phyloP scores from a whole-genome alignment of 2,888 invertebrate species.

The Bruchidius siliquastri region DNA sequence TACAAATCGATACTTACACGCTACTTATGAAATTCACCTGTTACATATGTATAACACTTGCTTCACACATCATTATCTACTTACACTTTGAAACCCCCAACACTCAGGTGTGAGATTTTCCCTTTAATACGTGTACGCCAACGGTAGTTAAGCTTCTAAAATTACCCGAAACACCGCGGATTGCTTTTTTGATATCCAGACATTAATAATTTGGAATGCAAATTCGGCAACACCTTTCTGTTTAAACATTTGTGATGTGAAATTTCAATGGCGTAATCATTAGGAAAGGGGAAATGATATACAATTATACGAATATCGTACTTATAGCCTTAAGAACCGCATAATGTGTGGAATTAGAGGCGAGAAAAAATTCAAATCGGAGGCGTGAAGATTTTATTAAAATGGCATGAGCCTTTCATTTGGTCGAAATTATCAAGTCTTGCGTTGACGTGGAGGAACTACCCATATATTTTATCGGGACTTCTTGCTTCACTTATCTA shows the following conservation, averaged over 20 bases:
- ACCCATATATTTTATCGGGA: background rate
- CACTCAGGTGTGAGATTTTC: background rate
- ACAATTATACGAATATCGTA: background rate
- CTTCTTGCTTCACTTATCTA: background rate
- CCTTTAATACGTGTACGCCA: background rate
- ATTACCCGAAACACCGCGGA: background rate
- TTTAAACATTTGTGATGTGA: constrained; percentile 13
- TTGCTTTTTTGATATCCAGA: background rate
- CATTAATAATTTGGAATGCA: background rate
- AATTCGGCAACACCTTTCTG: constrained; percentile 7
- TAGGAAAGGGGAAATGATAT: background rate
- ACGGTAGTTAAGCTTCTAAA: background rate
- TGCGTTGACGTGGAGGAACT: background rate
- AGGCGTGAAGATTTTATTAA: background rate
- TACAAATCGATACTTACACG: no score
- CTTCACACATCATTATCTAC: background rate
- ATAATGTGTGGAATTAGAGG: background rate
- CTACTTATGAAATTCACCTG: background rate
- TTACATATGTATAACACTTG: background rate
- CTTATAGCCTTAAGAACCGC: background rate
- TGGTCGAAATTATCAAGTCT: background rate
- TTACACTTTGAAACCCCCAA: background rate
- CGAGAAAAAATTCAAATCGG: background rate
- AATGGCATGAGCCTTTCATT: background rate
- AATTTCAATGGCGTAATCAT: constrained; percentile 10